Percentiles rank a stretch among this genome's conserved stretches.
Conservation (phyloP, 1,140 invertebrate genomes). For the Lordiphosa mommai region DNA sequence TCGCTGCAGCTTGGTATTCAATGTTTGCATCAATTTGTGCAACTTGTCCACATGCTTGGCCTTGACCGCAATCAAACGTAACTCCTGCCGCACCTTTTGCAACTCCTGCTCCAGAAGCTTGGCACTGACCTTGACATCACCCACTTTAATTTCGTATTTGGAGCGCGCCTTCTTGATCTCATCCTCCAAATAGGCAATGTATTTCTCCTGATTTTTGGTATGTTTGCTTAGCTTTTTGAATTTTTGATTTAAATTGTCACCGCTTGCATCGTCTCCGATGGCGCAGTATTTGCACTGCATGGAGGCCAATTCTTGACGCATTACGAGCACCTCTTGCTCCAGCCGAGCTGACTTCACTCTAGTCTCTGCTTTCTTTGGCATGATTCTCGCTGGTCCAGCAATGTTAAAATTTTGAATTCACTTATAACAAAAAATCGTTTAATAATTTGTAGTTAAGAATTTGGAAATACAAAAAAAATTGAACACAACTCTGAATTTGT, state of each 20-base stretch:
- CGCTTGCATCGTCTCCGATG: conserved; percentile 1
- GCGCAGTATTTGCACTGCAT: conserved; percentile 7
- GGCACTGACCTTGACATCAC: conserved; percentile 28
- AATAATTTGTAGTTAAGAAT: no score
- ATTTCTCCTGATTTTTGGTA: conserved; percentile 30
- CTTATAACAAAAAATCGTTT: no score
- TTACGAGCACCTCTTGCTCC: conserved; percentile 16
- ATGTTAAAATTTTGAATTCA: no score
- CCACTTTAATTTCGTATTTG: conserved; percentile 46
- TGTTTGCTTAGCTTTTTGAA: conserved; percentile 12
- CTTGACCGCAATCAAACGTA: conserved; percentile 23
- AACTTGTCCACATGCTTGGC: conserved; percentile 34
- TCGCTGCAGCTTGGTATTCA: conserved; percentile 31
- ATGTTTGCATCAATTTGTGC: not conserved
- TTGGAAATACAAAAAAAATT: no score
- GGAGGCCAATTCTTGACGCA: conserved; percentile 22
- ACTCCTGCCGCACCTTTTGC: conserved; percentile 21
- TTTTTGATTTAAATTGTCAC: not conserved
- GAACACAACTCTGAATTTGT: no score
- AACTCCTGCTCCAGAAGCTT: conserved; percentile 29
- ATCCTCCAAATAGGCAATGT: conserved; percentile 46
- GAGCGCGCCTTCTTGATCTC: conserved; percentile 34
- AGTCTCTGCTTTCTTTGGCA: no score
- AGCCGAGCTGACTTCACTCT: conserved; percentile 1
- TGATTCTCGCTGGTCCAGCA: no score